phyloP scores from a whole-genome alignment of 2,888 invertebrate species.

The Odontocerum albicorne region DNA sequence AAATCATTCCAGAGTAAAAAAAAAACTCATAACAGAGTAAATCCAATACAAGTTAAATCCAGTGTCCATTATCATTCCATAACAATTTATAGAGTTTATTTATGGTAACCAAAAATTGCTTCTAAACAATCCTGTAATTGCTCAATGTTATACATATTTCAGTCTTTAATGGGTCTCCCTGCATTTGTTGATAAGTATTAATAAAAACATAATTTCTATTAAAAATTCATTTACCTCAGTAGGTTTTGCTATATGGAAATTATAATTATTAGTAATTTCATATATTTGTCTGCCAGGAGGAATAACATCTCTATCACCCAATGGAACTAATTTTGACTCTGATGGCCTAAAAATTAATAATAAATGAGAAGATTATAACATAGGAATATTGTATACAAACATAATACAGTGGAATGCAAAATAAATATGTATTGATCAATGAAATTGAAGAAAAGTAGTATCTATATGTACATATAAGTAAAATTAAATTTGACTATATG shows the following conservation, averaged over 20 bases:
- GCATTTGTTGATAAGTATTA: neutral
- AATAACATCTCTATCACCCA: constrained; percentile 81
- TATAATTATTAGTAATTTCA: constrained; percentile 85
- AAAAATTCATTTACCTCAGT: constrained; percentile 65
- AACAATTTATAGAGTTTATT: no score
- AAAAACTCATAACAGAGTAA: no score
- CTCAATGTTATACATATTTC: neutral
- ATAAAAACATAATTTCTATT: neutral
- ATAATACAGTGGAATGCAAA: neutral
- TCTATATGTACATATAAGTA: no score
- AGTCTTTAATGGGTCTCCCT: no score
- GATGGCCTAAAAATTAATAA: constrained; percentile 61
- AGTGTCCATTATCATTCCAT: no score
- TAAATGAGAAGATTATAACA: neutral
- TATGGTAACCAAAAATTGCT: no score
- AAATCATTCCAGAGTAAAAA: no score
- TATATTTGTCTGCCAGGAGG: constrained; percentile 89
- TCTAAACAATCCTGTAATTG: no score
- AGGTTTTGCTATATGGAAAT: constrained; percentile 77
- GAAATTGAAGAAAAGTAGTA: no score
- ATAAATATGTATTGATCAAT: no score
- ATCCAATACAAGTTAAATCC: no score
- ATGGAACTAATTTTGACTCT: constrained; percentile 77
- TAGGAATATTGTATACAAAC: neutral
- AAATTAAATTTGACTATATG: no score